Percentiles rank a stretch among this genome's conserved stretches.
These are phyloP conservation scores for Parnassius glacialis DNA, from an alignment of 2,888 invertebrate genomes.

Conservation along the genomic window DNA sequence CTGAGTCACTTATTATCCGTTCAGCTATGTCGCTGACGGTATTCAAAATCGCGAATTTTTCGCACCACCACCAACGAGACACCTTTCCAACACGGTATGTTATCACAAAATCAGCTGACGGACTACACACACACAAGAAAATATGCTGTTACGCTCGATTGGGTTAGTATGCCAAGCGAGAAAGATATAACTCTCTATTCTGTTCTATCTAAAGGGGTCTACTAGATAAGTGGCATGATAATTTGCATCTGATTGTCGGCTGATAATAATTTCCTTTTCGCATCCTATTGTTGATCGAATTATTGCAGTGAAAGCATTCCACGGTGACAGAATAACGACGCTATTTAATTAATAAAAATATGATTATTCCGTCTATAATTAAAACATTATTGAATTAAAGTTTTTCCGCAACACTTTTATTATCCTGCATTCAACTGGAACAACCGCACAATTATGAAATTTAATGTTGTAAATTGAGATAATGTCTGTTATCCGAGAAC, in stretches of 20 bases:
- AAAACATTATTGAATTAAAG: slow-evolving; percentile 25
- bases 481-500: slow-evolving; percentile 47
- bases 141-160: slow-evolving; percentile 59
- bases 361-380: no score
- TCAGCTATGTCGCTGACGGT: slow-evolving; percentile 48
- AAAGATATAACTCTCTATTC: slow-evolving; percentile 45
- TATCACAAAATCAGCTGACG: slow-evolving; percentile 61
- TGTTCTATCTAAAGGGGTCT: slow-evolving; percentile 54
- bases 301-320: slow-evolving; percentile 51
- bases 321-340: background rate
- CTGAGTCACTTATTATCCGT: slow-evolving; percentile 54
- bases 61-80: slow-evolving; percentile 42
- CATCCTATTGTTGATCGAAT: slow-evolving; percentile 51
- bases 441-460: slow-evolving; percentile 52
- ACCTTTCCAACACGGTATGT: slow-evolving; percentile 40
- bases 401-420: slow-evolving; percentile 2
- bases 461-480: slow-evolving; percentile 59
- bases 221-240: slow-evolving; percentile 65
- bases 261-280: slow-evolving; percentile 68
- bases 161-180: slow-evolving; percentile 69
- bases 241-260: slow-evolving; percentile 71
- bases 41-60: slow-evolving; percentile 65
- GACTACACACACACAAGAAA: slow-evolving; percentile 53
- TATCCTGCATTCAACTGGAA: slow-evolving; percentile 14
- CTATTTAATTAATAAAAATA: background rate